Conservation (phyloP, 2,797 vertebrate species). For the Hippoglossus hippoglossus region DNA sequence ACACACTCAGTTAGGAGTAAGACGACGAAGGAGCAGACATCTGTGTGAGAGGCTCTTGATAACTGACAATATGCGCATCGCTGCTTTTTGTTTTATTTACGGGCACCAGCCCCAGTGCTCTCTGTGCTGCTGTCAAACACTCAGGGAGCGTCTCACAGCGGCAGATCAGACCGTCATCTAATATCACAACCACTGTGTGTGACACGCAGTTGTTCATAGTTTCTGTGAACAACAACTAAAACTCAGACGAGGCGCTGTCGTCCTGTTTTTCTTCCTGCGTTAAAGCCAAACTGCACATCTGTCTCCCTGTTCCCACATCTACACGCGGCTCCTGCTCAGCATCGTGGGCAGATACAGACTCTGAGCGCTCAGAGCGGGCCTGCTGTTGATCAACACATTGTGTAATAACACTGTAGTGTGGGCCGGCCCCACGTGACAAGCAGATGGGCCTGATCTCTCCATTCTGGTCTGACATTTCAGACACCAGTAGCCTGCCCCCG, state of each 20-base stretch:
- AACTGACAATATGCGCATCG: slow-evolving; percentile 36
- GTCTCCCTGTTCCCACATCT: not conserved
- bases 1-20: slow-evolving; percentile 17
- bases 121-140: slow-evolving; percentile 56
- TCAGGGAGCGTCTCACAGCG: slow-evolving; percentile 49
- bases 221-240: slow-evolving; percentile 31
- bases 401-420: slow-evolving; percentile 33
- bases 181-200: slow-evolving; percentile 50
- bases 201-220: slow-evolving; percentile 21
- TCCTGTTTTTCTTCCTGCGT: slow-evolving; percentile 12
- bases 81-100: slow-evolving; percentile 57
- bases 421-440: slow-evolving; percentile 45
- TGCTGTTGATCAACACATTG: slow-evolving; percentile 44
- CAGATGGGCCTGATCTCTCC: slow-evolving; percentile 45
- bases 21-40: slow-evolving; percentile 20
- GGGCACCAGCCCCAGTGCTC: slow-evolving; percentile 38
- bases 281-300: slow-evolving; percentile 12
- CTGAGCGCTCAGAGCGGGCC: slow-evolving; percentile 11
- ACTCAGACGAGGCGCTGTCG: slow-evolving; percentile 3
- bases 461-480: slow-evolving; percentile 60
- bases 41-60: slow-evolving; percentile 44
- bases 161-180: slow-evolving; percentile 56
- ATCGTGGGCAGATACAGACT: slow-evolving; percentile 24
- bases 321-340: not conserved
- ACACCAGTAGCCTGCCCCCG: slow-evolving; percentile 47